A percentile compares a stretch with the other conserved stretches of the same genome.
These are phyloP conservation scores for Palythoa heliodiscus DNA, from an alignment of 92 coral and sea anemone species.

Conservation along the genomic window DNA sequence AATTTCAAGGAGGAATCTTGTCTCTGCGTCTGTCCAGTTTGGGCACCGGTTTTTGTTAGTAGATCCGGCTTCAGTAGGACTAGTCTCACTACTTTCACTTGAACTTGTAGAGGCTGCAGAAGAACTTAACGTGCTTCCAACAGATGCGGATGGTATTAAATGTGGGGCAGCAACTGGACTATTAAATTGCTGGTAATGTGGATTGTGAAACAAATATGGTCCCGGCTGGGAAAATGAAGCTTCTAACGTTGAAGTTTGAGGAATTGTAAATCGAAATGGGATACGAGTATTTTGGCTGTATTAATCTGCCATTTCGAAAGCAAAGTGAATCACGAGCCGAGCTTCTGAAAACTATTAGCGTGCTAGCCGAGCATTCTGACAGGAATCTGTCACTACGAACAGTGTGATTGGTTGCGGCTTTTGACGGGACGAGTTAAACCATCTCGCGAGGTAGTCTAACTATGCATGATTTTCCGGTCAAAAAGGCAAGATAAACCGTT, in stretches of 20 bases:
- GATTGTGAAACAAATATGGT: background rate
- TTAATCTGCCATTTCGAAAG: background rate
- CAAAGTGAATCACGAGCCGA: conserved; percentile 1
- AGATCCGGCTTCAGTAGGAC: conserved; percentile 11
- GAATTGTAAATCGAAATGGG: background rate
- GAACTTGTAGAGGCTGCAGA: background rate
- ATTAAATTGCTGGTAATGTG: background rate
- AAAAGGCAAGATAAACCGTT: background rate
- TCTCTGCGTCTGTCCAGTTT: conserved; percentile 8
- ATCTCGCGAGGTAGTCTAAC: background rate
- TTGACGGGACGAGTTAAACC: background rate
- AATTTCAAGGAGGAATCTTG: conserved; percentile 2
- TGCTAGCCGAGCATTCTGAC: background rate
- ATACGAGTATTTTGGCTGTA: background rate
- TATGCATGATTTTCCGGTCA: background rate
- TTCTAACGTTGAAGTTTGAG: background rate
- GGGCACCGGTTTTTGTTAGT: background rate
- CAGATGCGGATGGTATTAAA: background rate
- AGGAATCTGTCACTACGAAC: background rate
- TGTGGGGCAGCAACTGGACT: conserved; percentile 8
- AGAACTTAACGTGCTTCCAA: background rate
- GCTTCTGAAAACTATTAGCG: background rate
- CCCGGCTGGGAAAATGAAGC: conserved; percentile 6
- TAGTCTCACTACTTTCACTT: conserved; percentile 5
- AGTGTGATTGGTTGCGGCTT: background rate